Base-by-base conservation (phyloP, 2,113 vertebrate genomes). In the Pelobates fuscus region DNA sequence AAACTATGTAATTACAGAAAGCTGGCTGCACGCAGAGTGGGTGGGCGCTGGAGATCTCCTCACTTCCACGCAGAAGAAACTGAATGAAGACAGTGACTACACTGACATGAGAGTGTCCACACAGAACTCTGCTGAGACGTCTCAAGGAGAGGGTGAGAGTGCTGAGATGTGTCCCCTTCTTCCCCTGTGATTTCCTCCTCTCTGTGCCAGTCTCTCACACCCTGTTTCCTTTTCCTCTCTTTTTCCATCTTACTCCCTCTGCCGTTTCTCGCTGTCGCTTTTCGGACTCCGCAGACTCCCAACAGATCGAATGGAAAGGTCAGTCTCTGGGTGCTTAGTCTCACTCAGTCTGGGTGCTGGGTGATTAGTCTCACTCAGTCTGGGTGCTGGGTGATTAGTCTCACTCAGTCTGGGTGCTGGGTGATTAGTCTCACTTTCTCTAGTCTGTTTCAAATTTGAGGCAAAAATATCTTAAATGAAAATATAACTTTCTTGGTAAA, bases 11-110 rank as follows among this genome's bases (percentile, higher is more conserved):
- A 18, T 32, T n/a, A 25, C 59, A 94, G 93, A 93, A 78, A 91
- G 92, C 67, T 81, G 93, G 57, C 84, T 94, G 74, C 87, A 83
- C 74, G 87, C 89, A 1, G 92, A 94, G 73, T 84, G 89, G 72
- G 90, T 89, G 10, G 91, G 92, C 71, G 91, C 93, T 81, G 91
- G 89, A 3, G 90, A 93, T 77, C 88, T 94, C 61, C 90, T 94
- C 86, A 94, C 82, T 64, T 94, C 93, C 3, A 93, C 93, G 0
- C 92, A 94, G 83, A 92, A 92, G 82, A 86, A 93, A 23, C 81
- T 94, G 76, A 92, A 89, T 0, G 86, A 90, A 4, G 92, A 93
- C 82, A 92, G 91, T 12, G 90, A 90, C 49, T 92, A 94, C 64
- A 88, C 92, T 1, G 93, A 93, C 29, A 89, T 92, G 52, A 68